These are phyloP conservation scores for Sciurus carolinensis DNA, from an alignment of 2,797 vertebrate species.

Conservation along the genomic window DNA sequence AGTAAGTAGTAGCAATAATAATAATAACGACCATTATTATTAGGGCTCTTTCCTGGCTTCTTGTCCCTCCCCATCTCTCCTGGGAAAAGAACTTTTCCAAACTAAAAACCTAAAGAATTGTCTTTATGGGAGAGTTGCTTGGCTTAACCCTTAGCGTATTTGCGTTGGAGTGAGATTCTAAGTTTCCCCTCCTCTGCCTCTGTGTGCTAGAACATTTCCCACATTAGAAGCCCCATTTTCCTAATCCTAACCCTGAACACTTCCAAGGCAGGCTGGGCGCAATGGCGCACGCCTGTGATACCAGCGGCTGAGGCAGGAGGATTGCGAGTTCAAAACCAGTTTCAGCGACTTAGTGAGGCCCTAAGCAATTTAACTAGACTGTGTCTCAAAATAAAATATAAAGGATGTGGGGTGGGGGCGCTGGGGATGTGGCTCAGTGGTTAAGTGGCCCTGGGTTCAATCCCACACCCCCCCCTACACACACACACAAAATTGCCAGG, in stretches of 20 bases:
- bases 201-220: background rate
- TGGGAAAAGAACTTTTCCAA: background rate
- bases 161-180: background rate
- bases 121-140: slow-evolving; percentile 23
- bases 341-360: too few species aligned
- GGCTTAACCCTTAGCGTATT: background rate
- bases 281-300: too few species aligned
- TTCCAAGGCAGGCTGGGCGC: too few species aligned
- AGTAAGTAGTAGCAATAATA: background rate
- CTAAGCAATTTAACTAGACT: too few species aligned
- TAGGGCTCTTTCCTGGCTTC: background rate
- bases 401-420: too few species aligned
- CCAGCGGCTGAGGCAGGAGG: too few species aligned
- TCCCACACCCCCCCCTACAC: too few species aligned
- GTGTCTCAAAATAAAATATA: too few species aligned
- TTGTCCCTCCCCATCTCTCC: background rate
- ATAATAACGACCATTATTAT: too few species aligned
- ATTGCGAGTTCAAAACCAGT: too few species aligned
- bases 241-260: background rate
- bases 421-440: too few species aligned
- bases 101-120: background rate
- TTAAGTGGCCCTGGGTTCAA: too few species aligned
- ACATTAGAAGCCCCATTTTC: background rate
- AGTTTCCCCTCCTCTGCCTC: background rate
- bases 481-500: background rate